A percentile compares a stretch with the other conserved stretches of the same genome.
phyloP scores from a whole-genome alignment of 2,888 invertebrate species.

The Aleiodes testaceus region DNA sequence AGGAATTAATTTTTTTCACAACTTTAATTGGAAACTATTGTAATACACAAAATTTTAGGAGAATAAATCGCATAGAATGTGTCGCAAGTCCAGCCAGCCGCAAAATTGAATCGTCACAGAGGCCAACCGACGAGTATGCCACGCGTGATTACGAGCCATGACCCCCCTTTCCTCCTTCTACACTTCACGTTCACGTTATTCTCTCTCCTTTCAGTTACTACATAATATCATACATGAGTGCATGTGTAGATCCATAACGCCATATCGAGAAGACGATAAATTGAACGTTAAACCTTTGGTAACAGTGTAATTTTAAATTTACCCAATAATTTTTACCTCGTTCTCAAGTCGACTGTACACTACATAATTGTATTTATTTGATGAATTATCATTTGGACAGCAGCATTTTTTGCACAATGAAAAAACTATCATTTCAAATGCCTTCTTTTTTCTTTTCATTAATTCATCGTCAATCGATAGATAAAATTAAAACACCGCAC shows the following conservation, averaged over 20 bases:
- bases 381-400: slow-evolving; percentile 41
- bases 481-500: neutral
- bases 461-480: neutral
- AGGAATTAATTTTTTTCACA: neutral
- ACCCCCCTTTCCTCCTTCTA: slow-evolving; percentile 12
- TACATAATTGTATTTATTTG: slow-evolving; percentile 63
- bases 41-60: neutral
- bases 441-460: neutral
- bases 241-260: slow-evolving; percentile 34
- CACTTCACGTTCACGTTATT: too few relatives aligned
- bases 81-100: slow-evolving; percentile 39
- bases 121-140: slow-evolving; percentile 39
- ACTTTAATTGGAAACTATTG: slow-evolving; percentile 14
- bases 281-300: slow-evolving; percentile 21
- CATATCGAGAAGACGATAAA: slow-evolving; percentile 26
- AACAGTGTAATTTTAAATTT: neutral
- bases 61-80: slow-evolving; percentile 12
- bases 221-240: slow-evolving; percentile 30
- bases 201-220: neutral
- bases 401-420: slow-evolving; percentile 38
- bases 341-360: slow-evolving; percentile 60
- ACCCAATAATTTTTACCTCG: slow-evolving; percentile 57
- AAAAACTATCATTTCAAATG: slow-evolving; percentile 42
- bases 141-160: slow-evolving; percentile 44
- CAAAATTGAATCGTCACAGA: slow-evolving; percentile 43